Percentiles rank a stretch among this genome's conserved stretches.
phyloP scores from a whole-genome alignment of 2,113 vertebrate genomes.

The Athene noctua region DNA sequence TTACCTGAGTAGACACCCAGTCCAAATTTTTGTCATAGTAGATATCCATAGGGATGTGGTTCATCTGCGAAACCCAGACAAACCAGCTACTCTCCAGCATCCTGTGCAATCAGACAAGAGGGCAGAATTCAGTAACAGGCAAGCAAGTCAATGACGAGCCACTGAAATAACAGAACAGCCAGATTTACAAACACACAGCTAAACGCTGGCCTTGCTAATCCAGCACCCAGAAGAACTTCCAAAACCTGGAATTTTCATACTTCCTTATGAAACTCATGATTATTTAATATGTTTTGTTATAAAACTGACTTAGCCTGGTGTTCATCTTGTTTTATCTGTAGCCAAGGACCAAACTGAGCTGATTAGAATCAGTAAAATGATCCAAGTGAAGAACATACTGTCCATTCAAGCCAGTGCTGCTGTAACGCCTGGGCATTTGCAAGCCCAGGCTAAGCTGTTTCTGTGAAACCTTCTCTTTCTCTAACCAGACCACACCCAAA shows the following conservation, averaged over 20 bases:
- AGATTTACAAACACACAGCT: not conserved
- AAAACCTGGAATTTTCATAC: not conserved
- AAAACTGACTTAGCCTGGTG: not conserved
- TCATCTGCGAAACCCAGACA: constrained; percentile 77
- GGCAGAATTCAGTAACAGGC: not conserved
- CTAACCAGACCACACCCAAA: not conserved
- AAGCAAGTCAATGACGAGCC: not conserved
- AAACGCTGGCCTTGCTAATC: not conserved
- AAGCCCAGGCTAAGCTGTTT: not conserved
- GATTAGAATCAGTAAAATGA: not conserved
- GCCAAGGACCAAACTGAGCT: not conserved
- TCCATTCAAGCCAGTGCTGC: not conserved
- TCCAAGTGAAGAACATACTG: not conserved
- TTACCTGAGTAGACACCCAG: constrained; percentile 81
- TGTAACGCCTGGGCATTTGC: not conserved
- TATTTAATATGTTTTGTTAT: not conserved
- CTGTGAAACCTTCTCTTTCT: not conserved
- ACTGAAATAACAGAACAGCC: not conserved
- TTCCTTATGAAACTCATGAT: not conserved
- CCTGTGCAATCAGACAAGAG: constrained; percentile 24
- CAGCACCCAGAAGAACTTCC: not conserved
- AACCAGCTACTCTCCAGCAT: constrained; percentile 75
- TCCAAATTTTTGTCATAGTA: constrained; percentile 76
- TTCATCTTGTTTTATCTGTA: not conserved
- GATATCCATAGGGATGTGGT: constrained; percentile 72